Evolutionary conservation across 1,140 invertebrate species (phyloP), one percentile per base, ranked within the genome.

Genomic region (Drosophila quadrilineata): DNA sequence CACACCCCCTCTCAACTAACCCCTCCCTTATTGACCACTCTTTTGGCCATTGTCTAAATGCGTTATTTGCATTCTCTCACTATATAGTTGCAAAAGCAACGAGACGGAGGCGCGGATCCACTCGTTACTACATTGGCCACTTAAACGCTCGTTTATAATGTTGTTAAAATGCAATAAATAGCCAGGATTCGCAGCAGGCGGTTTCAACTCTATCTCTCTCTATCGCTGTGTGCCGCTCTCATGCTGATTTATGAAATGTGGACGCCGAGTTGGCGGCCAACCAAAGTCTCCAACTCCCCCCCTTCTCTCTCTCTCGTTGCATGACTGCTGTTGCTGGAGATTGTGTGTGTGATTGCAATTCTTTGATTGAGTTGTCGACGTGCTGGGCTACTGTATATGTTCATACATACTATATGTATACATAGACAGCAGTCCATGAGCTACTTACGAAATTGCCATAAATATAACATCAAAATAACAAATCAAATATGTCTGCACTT

Each of bases 131-230:
- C 54, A 67, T 67, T 84, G 60, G 80, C 79, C 77, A 77, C 79
- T 84, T 84, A 84, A 84, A 84, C 45, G 79, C 80, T 84, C 80
- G 79, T 79, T 84, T 84, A 84, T 84, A 84, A 84, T 75, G 79
- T 84, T 84, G 79, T 84, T 84, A 85, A 85, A 84, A 84, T 85
- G 75, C 79, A 84, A 84, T 84, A 84, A 84, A 84, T 84, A 79
- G 79, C 66, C 79, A 79, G 79, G 79, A 84, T 40, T 84, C 79
- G 63, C 79, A 84, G 79, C 79, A 85, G 79, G 79, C 74, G 80
- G 33, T n/a, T n/a, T n/a, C 41, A 54, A 54, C 36, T 33, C 67
- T 50, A 41, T 38, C 22, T 48, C 67, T 22, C 38, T 10, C 3
- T 12, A 3, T 14, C 24, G 35, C 14, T 17, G 31, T 6, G 29